Conservation (phyloP, 2,113 vertebrate species). For the Fregata magnificens region DNA sequence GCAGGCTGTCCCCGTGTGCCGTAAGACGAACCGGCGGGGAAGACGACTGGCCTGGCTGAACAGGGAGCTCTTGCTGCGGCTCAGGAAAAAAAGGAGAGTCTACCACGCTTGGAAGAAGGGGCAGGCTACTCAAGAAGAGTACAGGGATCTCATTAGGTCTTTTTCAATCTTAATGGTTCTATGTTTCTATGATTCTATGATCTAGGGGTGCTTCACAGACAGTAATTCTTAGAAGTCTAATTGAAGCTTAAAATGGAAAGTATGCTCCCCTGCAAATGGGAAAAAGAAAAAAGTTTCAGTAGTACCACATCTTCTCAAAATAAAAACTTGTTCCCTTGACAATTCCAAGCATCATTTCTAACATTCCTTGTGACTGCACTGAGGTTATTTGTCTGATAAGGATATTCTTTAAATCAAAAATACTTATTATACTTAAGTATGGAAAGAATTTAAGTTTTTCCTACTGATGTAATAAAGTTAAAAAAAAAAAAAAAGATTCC, state of each 20-base stretch:
- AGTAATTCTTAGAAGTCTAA: neutral
- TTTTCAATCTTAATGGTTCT: too few relatives aligned
- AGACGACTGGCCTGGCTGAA: too few relatives aligned
- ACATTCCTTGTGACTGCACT: neutral
- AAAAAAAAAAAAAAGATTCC: neutral
- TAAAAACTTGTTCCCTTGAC: neutral
- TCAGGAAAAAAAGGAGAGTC: too few relatives aligned
- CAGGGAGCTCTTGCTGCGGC: too few relatives aligned
- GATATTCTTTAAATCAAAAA: neutral
- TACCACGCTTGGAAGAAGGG: too few relatives aligned
- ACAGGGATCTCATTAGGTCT: too few relatives aligned
- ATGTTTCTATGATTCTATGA: too few relatives aligned
- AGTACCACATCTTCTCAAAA: neutral
- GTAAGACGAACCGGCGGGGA: too few relatives aligned
- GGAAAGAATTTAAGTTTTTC: neutral
- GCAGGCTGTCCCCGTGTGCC: too few relatives aligned
- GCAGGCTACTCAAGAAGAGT: too few relatives aligned
- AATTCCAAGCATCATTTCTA: neutral
- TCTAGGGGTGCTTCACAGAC: neutral
- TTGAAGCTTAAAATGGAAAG: neutral
- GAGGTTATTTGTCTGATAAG: neutral
- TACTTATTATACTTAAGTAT: neutral
- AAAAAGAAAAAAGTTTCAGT: neutral
- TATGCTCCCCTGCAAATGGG: neutral
- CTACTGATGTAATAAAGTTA: rapidly evolving